phyloP scores from a whole-genome alignment of 64 coral and sea anemone species.

The Astreopora myriophthalma region DNA sequence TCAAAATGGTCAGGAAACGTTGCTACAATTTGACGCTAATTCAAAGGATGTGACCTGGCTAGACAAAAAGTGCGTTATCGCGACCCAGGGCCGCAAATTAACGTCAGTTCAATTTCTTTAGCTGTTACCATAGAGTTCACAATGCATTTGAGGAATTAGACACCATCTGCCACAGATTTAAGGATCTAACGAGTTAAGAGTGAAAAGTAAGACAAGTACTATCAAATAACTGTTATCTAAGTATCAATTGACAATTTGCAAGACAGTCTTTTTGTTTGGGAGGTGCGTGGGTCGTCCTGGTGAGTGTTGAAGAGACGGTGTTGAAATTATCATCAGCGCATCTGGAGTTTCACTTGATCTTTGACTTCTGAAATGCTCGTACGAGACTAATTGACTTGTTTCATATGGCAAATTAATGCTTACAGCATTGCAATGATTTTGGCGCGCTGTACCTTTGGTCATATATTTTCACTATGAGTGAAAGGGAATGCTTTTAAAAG shows the following conservation, averaged over 20 bases:
- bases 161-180: background rate
- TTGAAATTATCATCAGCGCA: constrained; percentile 22
- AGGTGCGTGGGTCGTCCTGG: background rate
- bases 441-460: background rate
- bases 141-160: background rate
- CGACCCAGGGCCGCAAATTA: background rate
- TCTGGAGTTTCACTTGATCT: constrained; percentile 25
- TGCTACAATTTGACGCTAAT: background rate
- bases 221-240: constrained; percentile 13
- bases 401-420: background rate
- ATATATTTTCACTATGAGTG: background rate
- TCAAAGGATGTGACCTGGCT: background rate
- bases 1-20: constrained; percentile 19
- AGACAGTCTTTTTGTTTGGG: background rate
- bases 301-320: background rate
- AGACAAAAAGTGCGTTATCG: background rate
- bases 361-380: constrained; percentile 30
- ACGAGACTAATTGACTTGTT: constrained; percentile 3
- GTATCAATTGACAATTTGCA: background rate
- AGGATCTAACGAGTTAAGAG: background rate
- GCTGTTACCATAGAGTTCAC: constrained; percentile 2
- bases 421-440: constrained; percentile 25
- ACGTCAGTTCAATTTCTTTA: background rate
- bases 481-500: background rate
- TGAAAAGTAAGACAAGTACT: background rate